Evolutionary conservation across 1,140 invertebrate genomes (phyloP), one percentile per base, ranked within the genome.

Genomic region (Radopholus similis): DNA sequence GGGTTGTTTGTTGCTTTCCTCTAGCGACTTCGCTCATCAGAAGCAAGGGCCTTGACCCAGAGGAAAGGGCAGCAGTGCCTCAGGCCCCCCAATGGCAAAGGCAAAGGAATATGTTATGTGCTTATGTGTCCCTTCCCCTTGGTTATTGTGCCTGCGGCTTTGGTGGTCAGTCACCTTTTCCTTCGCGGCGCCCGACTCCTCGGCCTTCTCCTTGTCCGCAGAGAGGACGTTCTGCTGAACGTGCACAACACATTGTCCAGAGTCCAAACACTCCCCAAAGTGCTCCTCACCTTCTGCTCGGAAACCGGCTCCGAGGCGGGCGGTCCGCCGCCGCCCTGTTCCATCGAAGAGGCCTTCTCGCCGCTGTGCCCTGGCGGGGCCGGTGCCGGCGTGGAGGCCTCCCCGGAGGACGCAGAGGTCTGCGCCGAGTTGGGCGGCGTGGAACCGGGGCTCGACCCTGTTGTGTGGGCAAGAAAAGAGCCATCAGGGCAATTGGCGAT

Each of bases 181-280:
- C 18, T 6, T 23, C 44, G 44, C 9, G n/a, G n/a, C n/a, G 18
- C 44, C 49, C 49, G 30, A 21, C 34, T 62, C 58, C 30, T 62
- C 58, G 42, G 58, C 37, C 44, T 62, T 62, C 15, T 26, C 40
- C 30, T 62, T 62, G 11, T 62, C 58, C 5, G 58, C 58, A 6
- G 58, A 49, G 21, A 30, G 58, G 23, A 13, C 11, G 18, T 28
- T 62, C 49, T 40, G 18, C 58, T 60, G 38, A 42, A 15, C 11
- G 40, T 42, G n/a, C 2, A 60, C 30, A 26, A n/a, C 4, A 32
- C 13, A 21, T 5, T 44, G 15, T 23, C 5, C 44, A 40, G 15
- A 35, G 3, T 32, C 38, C 26, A 26, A 40, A n/a, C 23, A n/a
- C 26, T 15, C 23, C 44, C 30, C 30, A n/a, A n/a, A n/a, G n/a